A percentile compares a stretch with the other conserved stretches of the same genome.
These are phyloP conservation scores for Luffia ferchaultella DNA, from an alignment of 2,888 invertebrate genomes.

Conservation along the genomic window DNA sequence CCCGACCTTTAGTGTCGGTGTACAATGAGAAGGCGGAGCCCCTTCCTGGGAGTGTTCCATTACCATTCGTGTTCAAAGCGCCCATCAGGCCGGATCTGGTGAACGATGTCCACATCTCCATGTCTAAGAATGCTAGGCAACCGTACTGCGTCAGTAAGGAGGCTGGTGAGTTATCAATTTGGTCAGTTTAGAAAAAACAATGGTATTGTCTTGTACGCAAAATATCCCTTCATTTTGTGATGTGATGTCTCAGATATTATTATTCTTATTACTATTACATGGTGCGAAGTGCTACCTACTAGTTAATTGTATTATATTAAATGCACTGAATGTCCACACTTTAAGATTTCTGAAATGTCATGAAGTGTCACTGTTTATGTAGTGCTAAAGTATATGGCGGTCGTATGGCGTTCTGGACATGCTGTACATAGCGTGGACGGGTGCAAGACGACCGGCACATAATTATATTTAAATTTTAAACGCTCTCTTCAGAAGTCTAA, in stretches of 20 bases:
- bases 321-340: conserved; percentile 58
- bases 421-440: conserved; percentile 35
- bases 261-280: too few relatives aligned
- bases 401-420: conserved; percentile 46
- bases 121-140: conserved; percentile 96
- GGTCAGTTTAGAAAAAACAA: neutral
- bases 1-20: conserved; percentile 94
- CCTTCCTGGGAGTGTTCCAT: conserved; percentile 74
- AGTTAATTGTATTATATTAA: too few relatives aligned
- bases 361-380: conserved; percentile 45
- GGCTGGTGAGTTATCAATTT: conserved; percentile 77
- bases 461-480: too few relatives aligned
- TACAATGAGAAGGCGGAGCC: conserved; percentile 95
- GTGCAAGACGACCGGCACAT: conserved; percentile 49
- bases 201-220: too few relatives aligned
- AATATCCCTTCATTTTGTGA: too few relatives aligned
- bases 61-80: conserved; percentile 97
- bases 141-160: conserved; percentile 96
- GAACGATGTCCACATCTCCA: conserved; percentile 95
- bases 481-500: too few relatives aligned
- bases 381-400: conserved; percentile 40
- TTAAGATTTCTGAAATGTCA: conserved; percentile 23
- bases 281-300: too few relatives aligned
- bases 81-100: conserved; percentile 99
- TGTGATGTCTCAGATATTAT: too few relatives aligned